Conservation (phyloP, 1,140 invertebrate species). For the Drosophila triauraria region DNA sequence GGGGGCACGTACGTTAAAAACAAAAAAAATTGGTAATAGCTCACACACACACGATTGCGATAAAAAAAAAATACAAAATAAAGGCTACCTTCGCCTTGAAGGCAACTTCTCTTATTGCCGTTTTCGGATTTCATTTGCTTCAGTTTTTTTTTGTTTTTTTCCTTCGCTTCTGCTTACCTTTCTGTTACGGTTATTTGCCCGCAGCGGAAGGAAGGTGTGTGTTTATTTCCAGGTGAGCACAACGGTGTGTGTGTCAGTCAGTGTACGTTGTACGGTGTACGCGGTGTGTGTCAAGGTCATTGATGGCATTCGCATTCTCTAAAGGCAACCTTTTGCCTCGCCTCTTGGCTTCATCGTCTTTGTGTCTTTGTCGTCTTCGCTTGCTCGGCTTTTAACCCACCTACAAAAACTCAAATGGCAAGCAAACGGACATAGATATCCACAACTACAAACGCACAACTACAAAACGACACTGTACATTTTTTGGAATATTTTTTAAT, state of each 20-base stretch:
- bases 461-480: no score
- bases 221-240: slow-evolving; percentile 37
- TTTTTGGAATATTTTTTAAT: no score
- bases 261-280: slow-evolving; percentile 14
- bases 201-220: slow-evolving; percentile 77
- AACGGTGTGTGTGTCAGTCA: slow-evolving; percentile 30
- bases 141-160: slow-evolving; percentile 21
- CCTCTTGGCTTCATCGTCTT: slow-evolving; percentile 33
- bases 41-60: slow-evolving; percentile 22
- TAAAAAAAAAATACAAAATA: slow-evolving; percentile 30
- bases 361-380: slow-evolving; percentile 9
- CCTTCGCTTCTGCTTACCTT: slow-evolving; percentile 20
- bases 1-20: slow-evolving; percentile 27
- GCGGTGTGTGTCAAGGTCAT: slow-evolving; percentile 72
- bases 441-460: neutral
- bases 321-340: slow-evolving; percentile 64
- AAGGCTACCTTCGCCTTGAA: slow-evolving; percentile 55
- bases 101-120: slow-evolving; percentile 33
- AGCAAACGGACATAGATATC: slow-evolving; percentile 12
- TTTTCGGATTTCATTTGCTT: slow-evolving; percentile 29
- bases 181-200: slow-evolving; percentile 58
- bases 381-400: slow-evolving; percentile 16
- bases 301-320: slow-evolving; percentile 62
- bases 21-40: slow-evolving; percentile 33
- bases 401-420: slow-evolving; percentile 18